phyloP scores from a whole-genome alignment of 2,113 vertebrate species.

The Engystomops pustulosus region DNA sequence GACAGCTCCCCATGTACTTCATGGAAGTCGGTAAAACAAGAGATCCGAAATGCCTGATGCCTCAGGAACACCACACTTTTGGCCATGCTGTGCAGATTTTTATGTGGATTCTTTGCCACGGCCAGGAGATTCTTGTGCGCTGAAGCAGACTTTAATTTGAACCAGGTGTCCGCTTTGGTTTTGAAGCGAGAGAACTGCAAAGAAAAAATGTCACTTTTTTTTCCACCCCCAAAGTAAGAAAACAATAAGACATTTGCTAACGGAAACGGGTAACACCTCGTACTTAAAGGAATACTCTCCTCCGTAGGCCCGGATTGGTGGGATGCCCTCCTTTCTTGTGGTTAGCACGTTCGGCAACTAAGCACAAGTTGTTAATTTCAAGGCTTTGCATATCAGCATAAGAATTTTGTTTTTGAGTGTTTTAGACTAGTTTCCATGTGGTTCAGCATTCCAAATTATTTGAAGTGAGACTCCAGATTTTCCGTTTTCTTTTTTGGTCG shows the following conservation, averaged over 20 bases:
- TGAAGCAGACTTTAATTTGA: conserved; percentile 72
- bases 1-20: conserved; percentile 38
- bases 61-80: conserved; percentile 65
- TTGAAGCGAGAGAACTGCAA: conserved; percentile 65
- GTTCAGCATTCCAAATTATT: neutral
- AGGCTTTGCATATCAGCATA: neutral
- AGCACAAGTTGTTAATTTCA: neutral
- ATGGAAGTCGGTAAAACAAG: conserved; percentile 47
- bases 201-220: conserved; percentile 31
- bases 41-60: conserved; percentile 55
- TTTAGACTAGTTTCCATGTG: neutral
- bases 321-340: conserved; percentile 1
- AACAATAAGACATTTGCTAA: conserved; percentile 31
- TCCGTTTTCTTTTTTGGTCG: neutral
- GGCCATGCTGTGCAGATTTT: conserved; percentile 61
- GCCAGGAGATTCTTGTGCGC: conserved; percentile 72
- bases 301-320: neutral
- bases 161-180: conserved; percentile 69
- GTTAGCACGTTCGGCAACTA: neutral
- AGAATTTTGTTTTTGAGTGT: neutral
- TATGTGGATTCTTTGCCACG: conserved; percentile 67
- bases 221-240: neutral
- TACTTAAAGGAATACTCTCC: conserved; percentile 5
- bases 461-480: neutral
- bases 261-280: conserved; percentile 29